These are phyloP conservation scores for Eretmochelys imbricata DNA, from an alignment of 2,113 vertebrate species.

Conservation along the genomic window DNA sequence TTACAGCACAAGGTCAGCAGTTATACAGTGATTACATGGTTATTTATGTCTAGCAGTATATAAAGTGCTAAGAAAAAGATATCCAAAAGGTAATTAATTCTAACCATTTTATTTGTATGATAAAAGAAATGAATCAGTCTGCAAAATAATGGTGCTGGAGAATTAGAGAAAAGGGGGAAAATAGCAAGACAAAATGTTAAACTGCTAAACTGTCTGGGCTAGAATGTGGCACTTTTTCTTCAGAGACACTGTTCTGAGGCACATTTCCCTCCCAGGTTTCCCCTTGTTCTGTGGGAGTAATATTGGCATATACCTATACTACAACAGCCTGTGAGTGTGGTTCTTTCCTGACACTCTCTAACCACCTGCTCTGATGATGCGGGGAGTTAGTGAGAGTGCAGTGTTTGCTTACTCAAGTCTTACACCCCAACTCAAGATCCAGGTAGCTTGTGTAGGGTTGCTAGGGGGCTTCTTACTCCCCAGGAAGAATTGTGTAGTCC, in stretches of 20 bases:
- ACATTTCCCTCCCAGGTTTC: background rate
- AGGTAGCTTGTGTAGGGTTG: fast-evolving
- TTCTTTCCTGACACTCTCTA: background rate
- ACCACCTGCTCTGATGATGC: background rate
- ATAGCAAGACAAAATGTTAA: fast-evolving
- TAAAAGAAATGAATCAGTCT: background rate
- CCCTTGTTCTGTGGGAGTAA: background rate
- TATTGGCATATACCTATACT: background rate
- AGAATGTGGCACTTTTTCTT: background rate
- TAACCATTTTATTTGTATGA: background rate
- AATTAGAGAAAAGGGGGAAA: background rate
- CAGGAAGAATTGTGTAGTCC: fast-evolving
- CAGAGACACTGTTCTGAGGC: background rate
- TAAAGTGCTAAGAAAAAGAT: background rate
- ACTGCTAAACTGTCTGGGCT: background rate
- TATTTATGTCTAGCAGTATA: background rate
- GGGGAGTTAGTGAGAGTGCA: background rate
- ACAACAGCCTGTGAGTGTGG: background rate
- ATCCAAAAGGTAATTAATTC: background rate
- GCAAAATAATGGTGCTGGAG: background rate
- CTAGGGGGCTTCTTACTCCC: fast-evolving
- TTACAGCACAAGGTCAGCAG: background rate
- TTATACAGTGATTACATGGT: background rate
- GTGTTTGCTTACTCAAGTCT: background rate
- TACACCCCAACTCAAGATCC: background rate